These are phyloP conservation scores for Rapana venosa DNA, from an alignment of 2,888 invertebrate species.

Conservation along the genomic window DNA sequence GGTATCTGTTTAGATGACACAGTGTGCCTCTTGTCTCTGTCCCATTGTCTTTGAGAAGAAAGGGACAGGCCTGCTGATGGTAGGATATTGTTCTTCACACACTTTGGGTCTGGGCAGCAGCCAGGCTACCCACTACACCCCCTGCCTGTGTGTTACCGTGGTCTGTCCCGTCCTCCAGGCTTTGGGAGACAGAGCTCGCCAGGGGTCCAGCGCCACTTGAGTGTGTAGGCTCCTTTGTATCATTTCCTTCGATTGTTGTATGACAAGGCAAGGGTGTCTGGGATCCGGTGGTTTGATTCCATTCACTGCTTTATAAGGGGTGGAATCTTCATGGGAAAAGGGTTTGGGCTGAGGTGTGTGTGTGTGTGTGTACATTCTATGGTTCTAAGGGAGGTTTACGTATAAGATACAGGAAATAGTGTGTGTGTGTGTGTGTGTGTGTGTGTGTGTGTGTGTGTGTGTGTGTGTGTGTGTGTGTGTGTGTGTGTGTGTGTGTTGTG, in stretches of 20 bases:
- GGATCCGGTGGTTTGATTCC: too few relatives aligned
- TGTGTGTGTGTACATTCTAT: too few relatives aligned
- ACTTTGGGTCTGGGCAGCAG: neutral
- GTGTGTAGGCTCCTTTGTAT: neutral
- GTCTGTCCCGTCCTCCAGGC: neutral
- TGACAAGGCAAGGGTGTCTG: neutral
- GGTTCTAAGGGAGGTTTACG: too few relatives aligned
- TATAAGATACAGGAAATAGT: too few relatives aligned
- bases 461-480: too few relatives aligned
- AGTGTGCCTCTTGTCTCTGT: neutral
- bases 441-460: too few relatives aligned
- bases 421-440: too few relatives aligned
- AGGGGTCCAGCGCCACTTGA: neutral
- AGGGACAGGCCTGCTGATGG: neutral
- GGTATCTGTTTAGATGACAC: neutral
- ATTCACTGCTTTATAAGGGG: neutral
- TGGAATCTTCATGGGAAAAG: neutral
- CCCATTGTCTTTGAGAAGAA: neutral
- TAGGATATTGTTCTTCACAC: neutral
- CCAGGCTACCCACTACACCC: neutral
- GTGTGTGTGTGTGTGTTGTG: too few relatives aligned
- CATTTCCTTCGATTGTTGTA: slow-evolving; percentile 18
- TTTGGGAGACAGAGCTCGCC: neutral
- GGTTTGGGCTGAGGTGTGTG: too few relatives aligned
- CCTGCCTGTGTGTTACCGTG: neutral